Evolutionary conservation across 1,140 invertebrate genomes (phyloP).

Genomic region (Prorops nasuta): DNA sequence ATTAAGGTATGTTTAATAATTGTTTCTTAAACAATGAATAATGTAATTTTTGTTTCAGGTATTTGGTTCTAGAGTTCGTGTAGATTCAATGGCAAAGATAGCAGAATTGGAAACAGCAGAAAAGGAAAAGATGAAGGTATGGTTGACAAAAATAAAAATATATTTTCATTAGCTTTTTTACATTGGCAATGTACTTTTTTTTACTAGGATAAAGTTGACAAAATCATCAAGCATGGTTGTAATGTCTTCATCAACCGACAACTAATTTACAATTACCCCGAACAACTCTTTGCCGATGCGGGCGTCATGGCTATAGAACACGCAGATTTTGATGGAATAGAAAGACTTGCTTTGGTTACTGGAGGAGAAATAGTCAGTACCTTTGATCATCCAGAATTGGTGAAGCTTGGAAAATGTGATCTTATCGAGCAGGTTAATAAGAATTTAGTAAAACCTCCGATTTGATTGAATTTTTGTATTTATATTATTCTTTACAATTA

Average conservation of each 20-base stretch:
- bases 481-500: constrained; percentile 35
- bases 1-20: constrained; percentile 72
- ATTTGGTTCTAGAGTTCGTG: constrained; percentile 97
- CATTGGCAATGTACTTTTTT: constrained; percentile 6
- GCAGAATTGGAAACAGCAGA: constrained; percentile 97
- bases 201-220: constrained; percentile 86
- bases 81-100: constrained; percentile 97
- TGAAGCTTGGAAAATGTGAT: constrained; percentile 92
- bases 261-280: constrained; percentile 99
- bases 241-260: constrained; percentile 99
- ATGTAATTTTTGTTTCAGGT: constrained; percentile 52
- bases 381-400: constrained; percentile 89
- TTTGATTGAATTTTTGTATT: neutral
- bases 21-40: neutral
- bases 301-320: constrained; percentile 99
- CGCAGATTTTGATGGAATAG: constrained; percentile 99
- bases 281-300: constrained; percentile 98
- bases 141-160: constrained; percentile 8
- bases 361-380: constrained; percentile 99
- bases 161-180: constrained; percentile 3
- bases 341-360: constrained; percentile 93
- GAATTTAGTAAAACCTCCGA: neutral
- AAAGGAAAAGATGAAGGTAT: constrained; percentile 98
- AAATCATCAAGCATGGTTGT: constrained; percentile 92
- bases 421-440: constrained; percentile 84